These are phyloP conservation scores for Hepsetus odoe DNA, from an alignment of 2,113 vertebrate species.

Conservation along the genomic window DNA sequence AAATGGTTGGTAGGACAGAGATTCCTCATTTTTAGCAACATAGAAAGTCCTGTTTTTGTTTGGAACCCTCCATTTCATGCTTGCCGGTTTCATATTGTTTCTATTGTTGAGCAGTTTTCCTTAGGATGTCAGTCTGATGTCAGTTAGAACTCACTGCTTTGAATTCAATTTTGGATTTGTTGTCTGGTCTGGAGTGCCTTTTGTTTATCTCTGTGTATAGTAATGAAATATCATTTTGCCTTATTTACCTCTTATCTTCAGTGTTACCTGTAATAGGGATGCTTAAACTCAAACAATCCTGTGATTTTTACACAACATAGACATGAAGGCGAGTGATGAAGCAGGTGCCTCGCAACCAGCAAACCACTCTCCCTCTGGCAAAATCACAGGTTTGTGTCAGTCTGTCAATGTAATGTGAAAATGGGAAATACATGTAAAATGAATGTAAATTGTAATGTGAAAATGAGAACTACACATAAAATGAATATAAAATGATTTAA, in stretches of 20 bases:
- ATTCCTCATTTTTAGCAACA: neutral
- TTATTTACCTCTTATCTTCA: neutral
- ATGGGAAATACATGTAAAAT: neutral
- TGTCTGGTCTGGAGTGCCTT: too few relatives aligned
- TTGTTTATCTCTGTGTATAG: neutral
- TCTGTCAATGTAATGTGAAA: neutral
- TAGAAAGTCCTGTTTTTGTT: neutral
- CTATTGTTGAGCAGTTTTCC: neutral
- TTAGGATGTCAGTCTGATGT: neutral
- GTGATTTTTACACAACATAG: neutral
- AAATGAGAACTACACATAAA: neutral
- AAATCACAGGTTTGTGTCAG: neutral
- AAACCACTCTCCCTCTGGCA: neutral
- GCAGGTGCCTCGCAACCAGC: neutral
- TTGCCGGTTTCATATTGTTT: slow-evolving; percentile 17
- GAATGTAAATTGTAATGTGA: too few relatives aligned
- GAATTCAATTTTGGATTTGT: neutral
- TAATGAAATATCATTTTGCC: neutral
- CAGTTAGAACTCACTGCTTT: neutral
- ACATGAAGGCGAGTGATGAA: neutral
- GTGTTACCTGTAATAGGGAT: neutral
- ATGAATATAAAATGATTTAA: too few relatives aligned
- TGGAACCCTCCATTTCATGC: slow-evolving; percentile 19
- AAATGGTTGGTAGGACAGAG: neutral
- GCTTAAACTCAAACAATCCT: neutral